These are phyloP conservation scores for Sebastes minor DNA, from an alignment of 2,797 vertebrate species.

Conservation along the genomic window DNA sequence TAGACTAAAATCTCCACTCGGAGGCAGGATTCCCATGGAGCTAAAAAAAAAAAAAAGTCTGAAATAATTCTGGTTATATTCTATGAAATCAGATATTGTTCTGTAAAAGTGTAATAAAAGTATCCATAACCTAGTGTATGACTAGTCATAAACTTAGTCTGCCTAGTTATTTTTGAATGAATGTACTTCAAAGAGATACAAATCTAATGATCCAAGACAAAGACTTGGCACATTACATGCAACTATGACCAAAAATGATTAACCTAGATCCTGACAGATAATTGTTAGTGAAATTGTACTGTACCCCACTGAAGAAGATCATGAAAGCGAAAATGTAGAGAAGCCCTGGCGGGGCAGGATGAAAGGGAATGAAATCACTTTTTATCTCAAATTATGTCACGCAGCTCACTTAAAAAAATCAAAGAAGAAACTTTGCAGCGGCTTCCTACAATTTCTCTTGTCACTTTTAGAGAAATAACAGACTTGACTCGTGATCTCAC, in stretches of 20 bases:
- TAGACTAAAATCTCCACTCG: neutral
- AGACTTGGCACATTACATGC: slow-evolving; percentile 2
- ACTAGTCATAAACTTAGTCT: neutral
- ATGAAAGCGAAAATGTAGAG: slow-evolving; percentile 17
- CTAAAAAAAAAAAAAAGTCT: neutral
- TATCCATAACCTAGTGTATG: neutral
- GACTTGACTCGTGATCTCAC: neutral
- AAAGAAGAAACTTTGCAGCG: neutral
- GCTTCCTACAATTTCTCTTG: neutral
- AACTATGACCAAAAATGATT: neutral
- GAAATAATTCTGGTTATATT: neutral
- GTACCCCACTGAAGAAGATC: neutral
- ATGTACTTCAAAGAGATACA: neutral
- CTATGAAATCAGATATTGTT: neutral
- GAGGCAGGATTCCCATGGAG: neutral
- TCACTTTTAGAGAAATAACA: neutral
- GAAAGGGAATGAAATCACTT: slow-evolving; percentile 5
- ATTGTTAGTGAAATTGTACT: slow-evolving; percentile 7
- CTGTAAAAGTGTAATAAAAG: neutral
- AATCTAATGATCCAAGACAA: neutral
- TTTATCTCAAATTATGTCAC: slow-evolving; percentile 2
- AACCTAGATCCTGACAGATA: slow-evolving; percentile 11
- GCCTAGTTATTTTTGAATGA: neutral
- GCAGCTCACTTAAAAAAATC: neutral
- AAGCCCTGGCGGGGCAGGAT: neutral